Conservation (phyloP, 2,888 invertebrate genomes). For the Drosophila acutilabella region DNA sequence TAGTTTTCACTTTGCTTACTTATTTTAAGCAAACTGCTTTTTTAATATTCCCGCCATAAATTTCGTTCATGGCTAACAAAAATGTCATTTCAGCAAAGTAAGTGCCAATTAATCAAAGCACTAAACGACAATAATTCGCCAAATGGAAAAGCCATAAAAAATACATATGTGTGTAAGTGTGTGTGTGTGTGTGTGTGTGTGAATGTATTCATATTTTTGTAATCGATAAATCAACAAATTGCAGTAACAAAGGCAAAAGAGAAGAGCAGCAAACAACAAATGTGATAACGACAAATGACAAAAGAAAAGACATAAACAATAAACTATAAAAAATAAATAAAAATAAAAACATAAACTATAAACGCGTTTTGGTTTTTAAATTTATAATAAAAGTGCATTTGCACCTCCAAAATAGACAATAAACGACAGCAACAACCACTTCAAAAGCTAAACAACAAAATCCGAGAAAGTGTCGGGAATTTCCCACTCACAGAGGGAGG, state of each 20-base stretch:
- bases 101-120: constrained; percentile 65
- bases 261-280: constrained; percentile 32
- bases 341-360: constrained; percentile 8
- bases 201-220: constrained; percentile 20
- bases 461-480: constrained; percentile 30
- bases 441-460: constrained; percentile 33
- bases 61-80: constrained; percentile 2
- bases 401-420: constrained; percentile 42
- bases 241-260: constrained; percentile 2
- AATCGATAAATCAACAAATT: constrained; percentile 54
- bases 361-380: constrained; percentile 46
- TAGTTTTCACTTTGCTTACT: not conserved
- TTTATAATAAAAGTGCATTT: constrained; percentile 67
- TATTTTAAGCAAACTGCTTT: not conserved
- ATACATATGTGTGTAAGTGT: not conserved
- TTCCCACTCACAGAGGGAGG: constrained; percentile 6
- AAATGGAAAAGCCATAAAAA: constrained; percentile 47
- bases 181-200: constrained; percentile 1
- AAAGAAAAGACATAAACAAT: constrained; percentile 10
- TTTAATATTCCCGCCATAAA: constrained; percentile 10
- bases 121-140: constrained; percentile 25
- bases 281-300: constrained; percentile 29
- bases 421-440: constrained; percentile 3
- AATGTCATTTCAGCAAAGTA: constrained; percentile 35
- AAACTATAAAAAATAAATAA: constrained; percentile 17